A percentile compares a stretch with the other conserved stretches of the same genome.
Evolutionary conservation across 2,797 vertebrate genomes (phyloP).

Genomic region (Mormyrus proboscirostris): DNA sequence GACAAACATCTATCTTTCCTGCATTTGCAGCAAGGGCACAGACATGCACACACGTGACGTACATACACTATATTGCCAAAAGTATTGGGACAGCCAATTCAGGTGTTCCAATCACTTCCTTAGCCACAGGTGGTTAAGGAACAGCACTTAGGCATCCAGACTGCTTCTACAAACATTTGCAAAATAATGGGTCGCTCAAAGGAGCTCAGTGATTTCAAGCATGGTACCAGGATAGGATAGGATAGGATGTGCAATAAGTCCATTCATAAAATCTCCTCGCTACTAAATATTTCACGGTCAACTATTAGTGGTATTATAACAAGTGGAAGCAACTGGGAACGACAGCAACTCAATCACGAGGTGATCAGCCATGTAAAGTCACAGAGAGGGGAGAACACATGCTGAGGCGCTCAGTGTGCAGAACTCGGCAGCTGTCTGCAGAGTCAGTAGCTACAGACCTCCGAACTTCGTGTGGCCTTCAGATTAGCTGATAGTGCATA

Average conservation of each 20-base stretch:
- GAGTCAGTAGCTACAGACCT: neutral
- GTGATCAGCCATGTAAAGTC: neutral
- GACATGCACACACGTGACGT: neutral
- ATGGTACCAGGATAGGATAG: neutral
- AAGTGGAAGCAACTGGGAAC: neutral
- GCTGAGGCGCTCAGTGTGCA: neutral
- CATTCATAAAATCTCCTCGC: neutral
- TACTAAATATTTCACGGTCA: neutral
- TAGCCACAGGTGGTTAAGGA: neutral
- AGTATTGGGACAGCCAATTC: neutral
- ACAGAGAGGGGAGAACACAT: neutral
- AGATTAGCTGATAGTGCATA: neutral
- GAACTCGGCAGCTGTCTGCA: neutral
- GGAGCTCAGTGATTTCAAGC: neutral
- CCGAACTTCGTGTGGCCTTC: neutral
- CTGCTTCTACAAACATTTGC: neutral
- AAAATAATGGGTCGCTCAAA: neutral
- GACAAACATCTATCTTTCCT: neutral
- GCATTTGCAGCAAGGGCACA: neutral
- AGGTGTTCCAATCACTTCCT: neutral
- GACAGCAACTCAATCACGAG: neutral
- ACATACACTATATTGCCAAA: neutral
- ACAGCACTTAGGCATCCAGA: neutral
- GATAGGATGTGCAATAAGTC: neutral
- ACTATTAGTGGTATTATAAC: neutral